Conservation (phyloP, 2,888 invertebrate species). For the Scaptomyza polygonia region DNA sequence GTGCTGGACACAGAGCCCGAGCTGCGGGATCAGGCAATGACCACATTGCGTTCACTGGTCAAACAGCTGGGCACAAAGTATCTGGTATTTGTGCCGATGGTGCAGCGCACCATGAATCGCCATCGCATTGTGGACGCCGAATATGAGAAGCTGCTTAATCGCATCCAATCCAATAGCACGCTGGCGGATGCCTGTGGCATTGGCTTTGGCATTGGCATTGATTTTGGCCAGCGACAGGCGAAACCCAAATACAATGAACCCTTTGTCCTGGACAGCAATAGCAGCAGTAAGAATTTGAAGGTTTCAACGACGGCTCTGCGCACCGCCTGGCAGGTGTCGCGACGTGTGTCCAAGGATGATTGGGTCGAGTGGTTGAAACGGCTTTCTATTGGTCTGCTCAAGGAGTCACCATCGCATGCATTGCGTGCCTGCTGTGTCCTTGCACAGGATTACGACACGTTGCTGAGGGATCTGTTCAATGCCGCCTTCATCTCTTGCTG, state of each 20-base stretch:
- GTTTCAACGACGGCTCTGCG: constrained; percentile 94
- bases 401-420: constrained; percentile 98
- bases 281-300: constrained; percentile 89
- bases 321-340: constrained; percentile 95
- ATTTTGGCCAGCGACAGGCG: constrained; percentile 87
- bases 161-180: constrained; percentile 90
- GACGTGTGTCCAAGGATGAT: constrained; percentile 98
- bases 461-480: constrained; percentile 98
- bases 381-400: constrained; percentile 95
- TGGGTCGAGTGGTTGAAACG: constrained; percentile 99
- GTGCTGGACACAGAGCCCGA: constrained; percentile 93
- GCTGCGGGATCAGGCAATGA: constrained; percentile 92
- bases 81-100: constrained; percentile 95
- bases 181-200: constrained; percentile 84
- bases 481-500: constrained; percentile 99
- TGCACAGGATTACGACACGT: constrained; percentile 96
- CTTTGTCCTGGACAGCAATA: constrained; percentile 85
- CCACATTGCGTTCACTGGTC: constrained; percentile 94
- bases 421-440: constrained; percentile 95
- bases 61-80: constrained; percentile 95
- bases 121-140: constrained; percentile 91
- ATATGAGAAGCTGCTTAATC: constrained; percentile 92
- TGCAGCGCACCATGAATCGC: constrained; percentile 92
- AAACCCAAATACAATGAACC: constrained; percentile 89
- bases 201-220: constrained; percentile 87